Conservation (phyloP, 1,140 invertebrate species). For the Macrobrachium rosenbergii region DNA sequence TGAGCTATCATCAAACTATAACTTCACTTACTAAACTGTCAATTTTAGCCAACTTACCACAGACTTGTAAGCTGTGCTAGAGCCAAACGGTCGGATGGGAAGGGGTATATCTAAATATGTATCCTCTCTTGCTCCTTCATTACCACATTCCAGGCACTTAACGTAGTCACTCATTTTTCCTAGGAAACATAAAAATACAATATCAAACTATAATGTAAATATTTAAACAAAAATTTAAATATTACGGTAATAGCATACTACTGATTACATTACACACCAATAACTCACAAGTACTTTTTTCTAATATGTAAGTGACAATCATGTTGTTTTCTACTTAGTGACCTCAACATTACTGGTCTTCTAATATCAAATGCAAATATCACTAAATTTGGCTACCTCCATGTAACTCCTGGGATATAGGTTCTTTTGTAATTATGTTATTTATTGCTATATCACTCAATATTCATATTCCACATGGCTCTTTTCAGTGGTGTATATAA, state of each 20-base stretch:
- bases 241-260: constrained; percentile 28
- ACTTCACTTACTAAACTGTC: background rate
- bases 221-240: no score
- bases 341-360: no score
- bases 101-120: constrained; percentile 91
- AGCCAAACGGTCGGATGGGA: constrained; percentile 88
- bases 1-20: background rate
- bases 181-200: constrained; percentile 71
- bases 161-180: constrained; percentile 94
- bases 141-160: constrained; percentile 89
- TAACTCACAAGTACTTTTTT: no score
- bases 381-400: no score
- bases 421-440: no score
- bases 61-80: constrained; percentile 82
- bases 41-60: constrained; percentile 75
- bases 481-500: no score
- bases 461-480: no score
- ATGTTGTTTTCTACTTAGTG: no score
- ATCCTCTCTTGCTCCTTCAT: constrained; percentile 87
- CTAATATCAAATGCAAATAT: no score
- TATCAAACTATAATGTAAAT: constrained; percentile 33
- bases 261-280: background rate
- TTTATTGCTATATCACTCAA: no score
- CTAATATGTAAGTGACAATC: no score
- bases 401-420: no score